Percentiles rank a stretch among this genome's conserved stretches.
These are phyloP conservation scores for Globodera ellingtonae DNA, from an alignment of 1,140 invertebrate species.

Conservation along the genomic window DNA sequence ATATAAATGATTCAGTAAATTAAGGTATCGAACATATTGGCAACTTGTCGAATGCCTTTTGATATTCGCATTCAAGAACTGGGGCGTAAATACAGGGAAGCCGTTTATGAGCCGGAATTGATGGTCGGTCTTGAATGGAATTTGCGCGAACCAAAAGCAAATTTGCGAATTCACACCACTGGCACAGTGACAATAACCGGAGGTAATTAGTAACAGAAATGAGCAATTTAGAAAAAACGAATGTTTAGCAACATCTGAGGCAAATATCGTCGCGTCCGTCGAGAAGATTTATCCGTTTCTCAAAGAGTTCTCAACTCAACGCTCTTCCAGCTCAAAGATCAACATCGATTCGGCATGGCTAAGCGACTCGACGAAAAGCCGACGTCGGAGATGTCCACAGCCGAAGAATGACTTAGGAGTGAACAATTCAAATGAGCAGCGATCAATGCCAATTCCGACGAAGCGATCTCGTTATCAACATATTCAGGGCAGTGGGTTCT, in stretches of 20 bases:
- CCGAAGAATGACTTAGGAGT: background rate
- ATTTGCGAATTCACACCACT: constrained; percentile 61
- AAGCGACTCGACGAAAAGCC: background rate
- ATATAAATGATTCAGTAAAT: constrained; percentile 22
- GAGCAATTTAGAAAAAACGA: background rate
- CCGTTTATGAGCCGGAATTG: constrained; percentile 61
- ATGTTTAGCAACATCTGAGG: constrained; percentile 31
- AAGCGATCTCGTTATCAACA: constrained; percentile 14
- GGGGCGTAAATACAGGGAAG: constrained; percentile 46
- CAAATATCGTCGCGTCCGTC: constrained; percentile 10
- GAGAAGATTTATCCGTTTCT: constrained; percentile 21
- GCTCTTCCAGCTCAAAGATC: background rate
- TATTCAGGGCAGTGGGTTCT: constrained; percentile 17
- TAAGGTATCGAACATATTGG: constrained; percentile 79
- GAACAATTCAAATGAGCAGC: background rate
- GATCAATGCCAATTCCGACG: background rate
- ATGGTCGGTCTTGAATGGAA: constrained; percentile 57
- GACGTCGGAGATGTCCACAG: background rate
- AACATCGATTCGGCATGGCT: background rate
- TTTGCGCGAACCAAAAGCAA: constrained; percentile 53
- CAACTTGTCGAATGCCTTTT: constrained; percentile 94
- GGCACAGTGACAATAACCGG: constrained; percentile 60
- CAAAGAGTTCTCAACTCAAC: constrained; percentile 18
- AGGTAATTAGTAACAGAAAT: constrained; percentile 39
- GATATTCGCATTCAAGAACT: constrained; percentile 81